phyloP scores from a whole-genome alignment of 2,797 vertebrate genomes.

The Capromys pilorides region DNA sequence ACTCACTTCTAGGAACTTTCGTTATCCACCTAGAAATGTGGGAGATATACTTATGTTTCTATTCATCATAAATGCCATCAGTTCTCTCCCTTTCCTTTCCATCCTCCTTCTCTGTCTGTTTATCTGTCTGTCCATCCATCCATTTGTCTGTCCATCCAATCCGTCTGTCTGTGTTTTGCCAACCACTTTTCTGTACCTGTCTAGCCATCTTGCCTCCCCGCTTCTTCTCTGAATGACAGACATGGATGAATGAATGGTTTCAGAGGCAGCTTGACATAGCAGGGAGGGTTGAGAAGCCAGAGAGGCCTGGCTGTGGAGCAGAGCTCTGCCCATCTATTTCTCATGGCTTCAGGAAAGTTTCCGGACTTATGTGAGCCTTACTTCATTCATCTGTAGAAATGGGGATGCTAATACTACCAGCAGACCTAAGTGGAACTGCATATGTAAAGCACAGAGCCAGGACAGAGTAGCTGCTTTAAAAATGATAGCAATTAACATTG shows the following conservation, averaged over 20 bases:
- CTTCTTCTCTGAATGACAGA: not conserved
- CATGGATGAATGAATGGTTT: not conserved
- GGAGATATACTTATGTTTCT: not conserved
- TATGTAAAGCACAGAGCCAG: not conserved
- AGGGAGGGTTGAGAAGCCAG: not conserved
- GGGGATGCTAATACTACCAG: not conserved
- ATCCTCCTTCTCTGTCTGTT: not conserved
- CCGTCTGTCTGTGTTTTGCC: not conserved
- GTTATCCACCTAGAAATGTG: not conserved
- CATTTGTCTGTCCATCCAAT: not conserved
- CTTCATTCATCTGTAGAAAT: conserved; percentile 8
- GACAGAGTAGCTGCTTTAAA: not conserved
- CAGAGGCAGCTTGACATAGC: not conserved
- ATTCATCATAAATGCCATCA: not conserved
- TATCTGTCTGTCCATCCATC: too few species aligned
- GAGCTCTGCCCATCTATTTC: not conserved
- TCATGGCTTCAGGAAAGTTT: not conserved
- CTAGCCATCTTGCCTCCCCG: not conserved
- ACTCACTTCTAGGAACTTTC: not conserved
- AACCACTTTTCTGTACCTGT: not conserved
- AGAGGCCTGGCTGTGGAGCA: not conserved
- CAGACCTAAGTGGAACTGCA: not conserved
- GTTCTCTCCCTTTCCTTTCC: not conserved
- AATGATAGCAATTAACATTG: not conserved
- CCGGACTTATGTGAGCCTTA: not conserved